Evolutionary conservation across 2,113 vertebrate genomes (phyloP).

Genomic region (Eublepharis macularius): DNA sequence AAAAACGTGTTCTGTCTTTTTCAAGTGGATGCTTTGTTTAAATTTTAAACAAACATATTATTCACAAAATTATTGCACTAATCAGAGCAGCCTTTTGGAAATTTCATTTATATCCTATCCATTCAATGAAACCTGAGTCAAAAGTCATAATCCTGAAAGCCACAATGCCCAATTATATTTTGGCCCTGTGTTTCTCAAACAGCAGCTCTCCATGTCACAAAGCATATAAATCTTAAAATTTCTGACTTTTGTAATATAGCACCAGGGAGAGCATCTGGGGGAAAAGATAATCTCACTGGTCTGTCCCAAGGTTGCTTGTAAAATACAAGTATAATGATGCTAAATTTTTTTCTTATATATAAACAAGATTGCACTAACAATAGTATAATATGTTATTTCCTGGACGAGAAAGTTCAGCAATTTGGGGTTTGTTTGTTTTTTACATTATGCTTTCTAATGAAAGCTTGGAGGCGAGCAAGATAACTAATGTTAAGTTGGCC

Average conservation of each 20-base stretch:
- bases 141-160: not conserved
- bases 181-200: not conserved
- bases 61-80: not conserved
- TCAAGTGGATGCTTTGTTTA: not conserved
- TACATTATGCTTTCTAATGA: constrained; percentile 14
- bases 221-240: not conserved
- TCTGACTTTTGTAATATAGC: not conserved
- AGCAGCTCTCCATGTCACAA: not conserved
- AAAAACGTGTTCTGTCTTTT: not conserved
- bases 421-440: no score
- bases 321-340: not conserved
- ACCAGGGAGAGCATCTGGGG: not conserved
- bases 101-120: not conserved
- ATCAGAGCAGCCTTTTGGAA: not conserved
- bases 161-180: not conserved
- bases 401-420: not conserved
- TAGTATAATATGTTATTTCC: not conserved
- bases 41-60: not conserved
- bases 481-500: constrained; percentile 49
- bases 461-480: not conserved
- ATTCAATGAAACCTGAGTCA: not conserved
- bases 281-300: not conserved
- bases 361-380: not conserved
- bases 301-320: not conserved
- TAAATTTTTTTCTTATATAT: not conserved